Evolutionary conservation across 2,888 invertebrate genomes (phyloP).

Genomic region (Brachypalpus laphriformis): DNA sequence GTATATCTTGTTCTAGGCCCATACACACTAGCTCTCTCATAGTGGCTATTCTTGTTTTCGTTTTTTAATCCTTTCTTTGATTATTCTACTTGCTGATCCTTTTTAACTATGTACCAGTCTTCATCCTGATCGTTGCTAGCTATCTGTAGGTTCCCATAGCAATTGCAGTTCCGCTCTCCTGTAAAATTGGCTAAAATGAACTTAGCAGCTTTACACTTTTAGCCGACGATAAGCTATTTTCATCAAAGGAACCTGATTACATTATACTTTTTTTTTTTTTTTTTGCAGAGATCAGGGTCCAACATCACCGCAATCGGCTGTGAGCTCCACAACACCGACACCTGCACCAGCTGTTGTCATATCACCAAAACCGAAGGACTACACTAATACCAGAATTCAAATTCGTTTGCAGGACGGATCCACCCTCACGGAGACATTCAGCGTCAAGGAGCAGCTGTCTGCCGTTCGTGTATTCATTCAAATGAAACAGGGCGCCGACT

Average conservation of each 20-base stretch:
- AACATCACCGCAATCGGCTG: constrained; percentile 76
- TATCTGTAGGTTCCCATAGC: too few relatives aligned
- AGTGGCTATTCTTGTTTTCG: too few relatives aligned
- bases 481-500: constrained; percentile 90
- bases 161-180: too few relatives aligned
- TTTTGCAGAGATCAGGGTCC: constrained; percentile 59
- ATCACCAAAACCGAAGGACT: constrained; percentile 84
- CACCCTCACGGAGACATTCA: constrained; percentile 89
- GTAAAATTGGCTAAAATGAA: too few relatives aligned
- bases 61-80: too few relatives aligned
- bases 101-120: too few relatives aligned
- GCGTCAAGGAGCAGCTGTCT: constrained; percentile 93
- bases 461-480: constrained; percentile 95
- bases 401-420: constrained; percentile 90
- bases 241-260: neutral
- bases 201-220: too few relatives aligned
- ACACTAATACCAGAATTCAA: constrained; percentile 89
- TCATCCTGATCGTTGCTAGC: too few relatives aligned
- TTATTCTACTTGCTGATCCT: too few relatives aligned
- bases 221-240: neutral
- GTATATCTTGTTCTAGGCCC: too few relatives aligned
- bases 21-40: too few relatives aligned
- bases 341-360: constrained; percentile 74
- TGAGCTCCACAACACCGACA: constrained; percentile 80
- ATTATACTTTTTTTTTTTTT: neutral